Conservation (phyloP, 2,888 invertebrate species). For the Drosophila birchii region DNA sequence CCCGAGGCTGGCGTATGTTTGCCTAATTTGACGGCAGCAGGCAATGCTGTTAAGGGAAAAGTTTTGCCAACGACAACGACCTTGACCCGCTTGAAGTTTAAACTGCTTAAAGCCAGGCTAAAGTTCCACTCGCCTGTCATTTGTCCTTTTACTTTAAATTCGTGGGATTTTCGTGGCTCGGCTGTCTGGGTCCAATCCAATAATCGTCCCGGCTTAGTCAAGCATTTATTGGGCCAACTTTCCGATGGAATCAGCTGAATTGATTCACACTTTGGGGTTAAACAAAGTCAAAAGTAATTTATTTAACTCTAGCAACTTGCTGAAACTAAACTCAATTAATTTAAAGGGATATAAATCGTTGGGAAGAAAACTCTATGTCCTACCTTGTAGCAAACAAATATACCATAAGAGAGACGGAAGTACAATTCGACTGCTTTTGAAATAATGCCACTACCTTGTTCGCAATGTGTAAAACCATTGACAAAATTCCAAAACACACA, state of each 20-base stretch:
- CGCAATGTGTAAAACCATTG: background rate
- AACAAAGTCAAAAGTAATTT: slow-evolving; percentile 5
- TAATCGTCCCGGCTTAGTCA: slow-evolving; percentile 26
- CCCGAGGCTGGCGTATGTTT: slow-evolving; percentile 32
- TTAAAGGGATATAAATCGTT: background rate
- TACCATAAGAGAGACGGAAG: too few relatives aligned
- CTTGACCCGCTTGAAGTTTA: slow-evolving; percentile 59
- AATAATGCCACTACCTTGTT: background rate
- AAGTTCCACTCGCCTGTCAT: slow-evolving; percentile 1
- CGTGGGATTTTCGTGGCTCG: slow-evolving; percentile 18
- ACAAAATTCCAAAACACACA: background rate
- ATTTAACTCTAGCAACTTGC: slow-evolving; percentile 1
- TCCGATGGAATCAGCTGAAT: slow-evolving; percentile 7
- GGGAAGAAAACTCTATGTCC: too few relatives aligned
- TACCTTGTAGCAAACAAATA: background rate
- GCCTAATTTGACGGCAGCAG: slow-evolving; percentile 41
- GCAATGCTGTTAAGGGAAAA: slow-evolving; percentile 30
- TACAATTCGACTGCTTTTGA: background rate
- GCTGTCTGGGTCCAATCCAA: slow-evolving; percentile 30
- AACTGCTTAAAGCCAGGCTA: slow-evolving; percentile 7
- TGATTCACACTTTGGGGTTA: slow-evolving; percentile 18
- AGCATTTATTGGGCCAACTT: slow-evolving; percentile 15
- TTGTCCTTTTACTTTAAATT: slow-evolving; percentile 9
- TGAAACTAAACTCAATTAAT: background rate
- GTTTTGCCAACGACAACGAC: slow-evolving; percentile 37